Base-by-base conservation (phyloP, 2,888 invertebrate genomes). In the Pinctada fucata region DNA sequence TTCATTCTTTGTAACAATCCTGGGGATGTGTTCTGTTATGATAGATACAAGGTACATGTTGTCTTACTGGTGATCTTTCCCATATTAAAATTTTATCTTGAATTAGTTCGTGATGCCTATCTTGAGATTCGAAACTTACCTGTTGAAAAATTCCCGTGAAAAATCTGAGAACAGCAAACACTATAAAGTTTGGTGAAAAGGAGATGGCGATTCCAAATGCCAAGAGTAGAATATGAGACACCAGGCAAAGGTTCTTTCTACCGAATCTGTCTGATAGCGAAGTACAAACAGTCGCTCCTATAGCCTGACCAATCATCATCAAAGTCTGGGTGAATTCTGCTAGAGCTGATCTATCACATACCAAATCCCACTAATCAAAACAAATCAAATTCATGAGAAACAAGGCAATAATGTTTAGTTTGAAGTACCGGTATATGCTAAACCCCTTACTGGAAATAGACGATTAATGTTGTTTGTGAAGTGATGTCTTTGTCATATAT, bases 281-380 rank as follows among this genome's bases (percentile, higher is more conserved):
- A 0, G 90, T 85, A 76, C 87, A 87, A 3, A 87, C 48, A 4
- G 88, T 72, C 16, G 90, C 89, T 1, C 90, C 90, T 2, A 87
- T 78, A 48, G 88, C 88, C 75, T 90, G 89, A 2, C 91, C 91
- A 3, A 84, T 81, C 50, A 85, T 81, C 66, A 88, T 86, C 52
- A 89, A 72, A 0, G 90, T 87, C 82, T 90, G 90, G 0, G 88
- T 86, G n/a, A 88, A 82, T 51, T 89, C 87, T n/a, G 86, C 84
- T 52, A 88, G 82, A 64, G 86, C 85, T 50, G 86, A 75, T 49
- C 84, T 81, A 6, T 84, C 84, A 78, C 91, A 91, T 0, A 91
- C 90, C 69, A 91, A 81, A 51, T 84, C 82, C 87, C 87, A 87
- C 88, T 88, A 81, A 50, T 79, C 82, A 3, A 67, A n/a, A 63